Percentiles rank a stretch among this genome's conserved stretches.
These are phyloP conservation scores for Bombus waltoni DNA, from an alignment of 1,140 invertebrate species.

Conservation along the genomic window DNA sequence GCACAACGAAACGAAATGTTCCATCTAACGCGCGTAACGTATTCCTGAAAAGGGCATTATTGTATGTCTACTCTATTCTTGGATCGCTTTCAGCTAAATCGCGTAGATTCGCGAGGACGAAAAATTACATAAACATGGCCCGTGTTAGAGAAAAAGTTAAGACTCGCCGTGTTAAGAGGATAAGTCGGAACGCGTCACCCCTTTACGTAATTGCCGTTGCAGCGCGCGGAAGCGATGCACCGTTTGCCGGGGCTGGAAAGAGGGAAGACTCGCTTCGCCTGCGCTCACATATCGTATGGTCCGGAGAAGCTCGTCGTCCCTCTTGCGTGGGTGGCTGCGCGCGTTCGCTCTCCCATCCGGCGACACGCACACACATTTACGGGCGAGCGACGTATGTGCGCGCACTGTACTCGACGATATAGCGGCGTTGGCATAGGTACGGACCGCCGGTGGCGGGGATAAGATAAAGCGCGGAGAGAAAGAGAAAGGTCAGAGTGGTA, in stretches of 20 bases:
- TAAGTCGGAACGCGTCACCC: background rate
- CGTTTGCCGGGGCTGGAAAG: conserved; percentile 38
- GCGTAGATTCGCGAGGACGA: too few relatives aligned
- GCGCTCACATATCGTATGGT: conserved; percentile 37
- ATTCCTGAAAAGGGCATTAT: too few relatives aligned
- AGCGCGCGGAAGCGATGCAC: background rate
- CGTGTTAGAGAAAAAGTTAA: too few relatives aligned
- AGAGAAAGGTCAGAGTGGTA: conserved; percentile 32
- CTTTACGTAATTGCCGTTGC: conserved; percentile 40
- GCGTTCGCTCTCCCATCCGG: background rate
- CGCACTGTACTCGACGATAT: conserved; percentile 15
- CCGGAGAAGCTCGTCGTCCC: conserved; percentile 30
- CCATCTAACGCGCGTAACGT: too few relatives aligned
- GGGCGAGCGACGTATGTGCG: background rate
- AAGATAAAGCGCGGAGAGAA: conserved; percentile 19
- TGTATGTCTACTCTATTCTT: too few relatives aligned
- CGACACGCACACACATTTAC: background rate
- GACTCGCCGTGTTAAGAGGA: background rate
- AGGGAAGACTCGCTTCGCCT: conserved; percentile 41
- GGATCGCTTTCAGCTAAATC: too few relatives aligned
- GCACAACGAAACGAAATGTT: too few relatives aligned
- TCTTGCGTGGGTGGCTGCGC: conserved; percentile 37
- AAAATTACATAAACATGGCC: too few relatives aligned
- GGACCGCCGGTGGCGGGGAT: conserved; percentile 22
- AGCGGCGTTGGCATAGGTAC: conserved; percentile 42